Conservation (phyloP, 1,140 invertebrate genomes). For the Cecropterus lyciades region DNA sequence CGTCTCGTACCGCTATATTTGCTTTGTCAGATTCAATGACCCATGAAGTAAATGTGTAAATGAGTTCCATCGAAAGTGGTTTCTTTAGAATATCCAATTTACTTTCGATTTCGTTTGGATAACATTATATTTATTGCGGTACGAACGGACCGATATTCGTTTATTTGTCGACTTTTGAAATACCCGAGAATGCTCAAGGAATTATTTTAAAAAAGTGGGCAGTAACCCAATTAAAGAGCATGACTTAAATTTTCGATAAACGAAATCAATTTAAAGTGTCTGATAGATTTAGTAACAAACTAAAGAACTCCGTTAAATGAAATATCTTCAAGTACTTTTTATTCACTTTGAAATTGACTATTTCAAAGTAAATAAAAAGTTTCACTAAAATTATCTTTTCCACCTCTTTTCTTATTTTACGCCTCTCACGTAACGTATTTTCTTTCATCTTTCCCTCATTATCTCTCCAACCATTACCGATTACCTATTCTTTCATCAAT, state of each 20-base stretch:
- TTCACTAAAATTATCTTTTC: too few species aligned
- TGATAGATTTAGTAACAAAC: too few species aligned
- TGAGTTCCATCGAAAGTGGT: slow-evolving; percentile 55
- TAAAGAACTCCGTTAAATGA: too few species aligned
- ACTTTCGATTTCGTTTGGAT: slow-evolving; percentile 54
- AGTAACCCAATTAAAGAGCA: not conserved
- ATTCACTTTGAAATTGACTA: too few species aligned
- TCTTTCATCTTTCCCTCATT: too few species aligned
- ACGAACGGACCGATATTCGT: slow-evolving; percentile 17
- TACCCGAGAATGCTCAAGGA: not conserved
- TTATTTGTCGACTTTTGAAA: slow-evolving; percentile 8
- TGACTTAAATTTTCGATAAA: not conserved
- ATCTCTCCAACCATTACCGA: too few species aligned
- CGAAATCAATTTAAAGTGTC: not conserved
- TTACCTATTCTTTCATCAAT: too few species aligned
- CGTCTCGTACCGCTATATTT: slow-evolving; percentile 41
- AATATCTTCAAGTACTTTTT: too few species aligned
- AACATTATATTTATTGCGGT: slow-evolving; percentile 41
- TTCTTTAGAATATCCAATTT: slow-evolving; percentile 39
- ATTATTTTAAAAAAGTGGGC: not conserved
- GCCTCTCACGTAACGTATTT: too few species aligned
- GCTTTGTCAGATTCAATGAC: slow-evolving; percentile 36
- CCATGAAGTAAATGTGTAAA: slow-evolving; percentile 33
- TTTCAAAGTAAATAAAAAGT: too few species aligned
- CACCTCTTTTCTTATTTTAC: too few species aligned